Percentiles rank a stretch among this genome's conserved stretches.
Evolutionary conservation across 2,888 invertebrate species (phyloP).

Genomic region (Erynnis tages): DNA sequence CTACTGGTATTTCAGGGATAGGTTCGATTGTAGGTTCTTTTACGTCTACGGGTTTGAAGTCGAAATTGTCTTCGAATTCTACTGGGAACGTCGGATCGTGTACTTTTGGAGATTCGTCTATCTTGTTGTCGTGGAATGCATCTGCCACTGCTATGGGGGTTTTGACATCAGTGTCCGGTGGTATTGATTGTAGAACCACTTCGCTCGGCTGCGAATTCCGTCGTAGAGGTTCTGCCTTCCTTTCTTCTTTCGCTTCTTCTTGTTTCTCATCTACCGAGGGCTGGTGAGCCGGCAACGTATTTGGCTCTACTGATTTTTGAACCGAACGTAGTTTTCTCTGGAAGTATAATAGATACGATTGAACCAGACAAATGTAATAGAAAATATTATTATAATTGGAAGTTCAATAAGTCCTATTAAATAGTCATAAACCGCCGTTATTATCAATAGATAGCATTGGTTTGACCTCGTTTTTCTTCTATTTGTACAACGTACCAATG

Average conservation of each 20-base stretch:
- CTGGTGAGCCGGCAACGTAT: constrained; percentile 48
- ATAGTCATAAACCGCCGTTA: too few relatives aligned
- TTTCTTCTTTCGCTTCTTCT: constrained; percentile 49
- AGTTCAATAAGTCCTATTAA: too few relatives aligned
- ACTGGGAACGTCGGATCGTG: constrained; percentile 58
- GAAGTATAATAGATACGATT: background rate
- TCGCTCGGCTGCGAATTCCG: constrained; percentile 43
- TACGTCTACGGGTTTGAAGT: constrained; percentile 48
- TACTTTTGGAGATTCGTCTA: constrained; percentile 40
- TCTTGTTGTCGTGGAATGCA: constrained; percentile 33
- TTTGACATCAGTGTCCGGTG: constrained; percentile 29
- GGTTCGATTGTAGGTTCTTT: constrained; percentile 48
- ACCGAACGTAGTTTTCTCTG: constrained; percentile 86
- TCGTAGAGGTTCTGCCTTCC: constrained; percentile 29
- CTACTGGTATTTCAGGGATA: constrained; percentile 38
- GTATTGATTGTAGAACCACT: background rate
- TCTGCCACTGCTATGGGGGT: constrained; percentile 31
- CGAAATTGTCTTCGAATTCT: constrained; percentile 55
- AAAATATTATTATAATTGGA: background rate
- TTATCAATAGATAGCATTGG: too few relatives aligned
- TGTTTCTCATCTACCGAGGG: constrained; percentile 62
- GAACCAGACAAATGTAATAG: background rate
- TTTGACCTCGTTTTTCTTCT: too few relatives aligned
- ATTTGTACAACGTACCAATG: too few relatives aligned
- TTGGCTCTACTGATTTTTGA: constrained; percentile 78